phyloP scores from a whole-genome alignment of 1,140 invertebrate genomes.

The Helicoverpa zea region DNA sequence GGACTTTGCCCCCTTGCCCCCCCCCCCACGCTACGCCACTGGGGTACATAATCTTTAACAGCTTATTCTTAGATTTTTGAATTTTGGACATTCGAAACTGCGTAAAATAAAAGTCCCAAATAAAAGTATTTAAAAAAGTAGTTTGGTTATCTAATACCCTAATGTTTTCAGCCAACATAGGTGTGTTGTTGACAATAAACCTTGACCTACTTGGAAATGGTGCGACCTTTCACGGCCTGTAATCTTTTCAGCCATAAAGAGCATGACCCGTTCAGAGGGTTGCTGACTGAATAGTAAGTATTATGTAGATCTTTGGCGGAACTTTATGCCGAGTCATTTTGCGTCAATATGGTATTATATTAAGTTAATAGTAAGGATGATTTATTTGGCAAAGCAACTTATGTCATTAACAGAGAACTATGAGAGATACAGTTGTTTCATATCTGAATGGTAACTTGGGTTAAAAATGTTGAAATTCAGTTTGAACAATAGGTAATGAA shows the following conservation, averaged over 20 bases:
- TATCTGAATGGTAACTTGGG: neutral
- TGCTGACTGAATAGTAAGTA: neutral
- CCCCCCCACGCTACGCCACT: no score
- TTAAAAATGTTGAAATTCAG: no score
- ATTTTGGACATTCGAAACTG: no score
- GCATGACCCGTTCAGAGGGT: conserved; percentile 1
- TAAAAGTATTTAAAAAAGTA: neutral
- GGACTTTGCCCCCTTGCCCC: no score
- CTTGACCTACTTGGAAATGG: conserved; percentile 24
- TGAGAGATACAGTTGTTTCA: neutral
- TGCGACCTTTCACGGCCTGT: conserved; percentile 24
- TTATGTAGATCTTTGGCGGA: no score
- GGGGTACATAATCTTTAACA: neutral
- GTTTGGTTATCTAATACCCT: neutral
- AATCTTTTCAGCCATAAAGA: conserved; percentile 11
- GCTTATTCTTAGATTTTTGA: no score
- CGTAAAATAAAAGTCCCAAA: no score
- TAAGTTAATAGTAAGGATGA: neutral
- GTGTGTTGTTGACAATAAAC: conserved; percentile 8
- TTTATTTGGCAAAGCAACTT: no score
- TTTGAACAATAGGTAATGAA: neutral
- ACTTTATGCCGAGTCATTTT: neutral
- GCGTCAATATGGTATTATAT: neutral
- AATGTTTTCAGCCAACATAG: conserved; percentile 18
- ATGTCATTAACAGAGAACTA: neutral